Base-by-base conservation (phyloP, 2,888 invertebrate genomes). In the Phalangium opilio region DNA sequence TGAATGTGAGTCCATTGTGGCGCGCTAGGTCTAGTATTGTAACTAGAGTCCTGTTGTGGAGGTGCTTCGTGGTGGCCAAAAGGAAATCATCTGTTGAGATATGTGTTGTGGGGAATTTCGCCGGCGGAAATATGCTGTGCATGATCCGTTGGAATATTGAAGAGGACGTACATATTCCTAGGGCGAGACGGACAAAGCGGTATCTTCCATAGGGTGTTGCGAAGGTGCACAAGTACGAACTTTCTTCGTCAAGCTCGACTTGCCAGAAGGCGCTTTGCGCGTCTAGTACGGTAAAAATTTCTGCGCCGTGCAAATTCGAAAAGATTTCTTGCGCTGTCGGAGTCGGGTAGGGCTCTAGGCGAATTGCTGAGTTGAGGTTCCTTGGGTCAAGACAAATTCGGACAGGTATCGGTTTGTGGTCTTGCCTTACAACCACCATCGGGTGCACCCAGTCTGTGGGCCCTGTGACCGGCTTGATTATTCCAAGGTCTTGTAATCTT, bases 311-410 rank as follows among this genome's bases (percentile, higher is more conserved):
- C 14, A 49, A 19, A 8, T 42, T 43, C 8, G 43, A 19, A 17
- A 49, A 20, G 4, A 50, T 39, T 7, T 18, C 19, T 4, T 46
- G 43, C 15, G 41, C 27, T 15, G 47, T 33, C 19, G 47, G 50
- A 12, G 45, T 50, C 1, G 41, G 47, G 27, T 44, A 44, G n/a
- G 43, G 47, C 15, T 27, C 34, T 18, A 36, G 18, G 36, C 14
- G 18, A 15, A 47, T 43, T 11, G 42, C 44, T 11, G 43, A 32
- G 40, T 50, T 50, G 11, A 49, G 17, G 7, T 35, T 36, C 38
- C 47, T 41, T 8, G 47, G 47, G 27, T 50, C 47, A 2, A 50
- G 12, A 17, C 46, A 50, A n/a, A 47, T 47, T n/a, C 47, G 33
- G 2, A 50, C n/a, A 11, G 40, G 36, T 10, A 38, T 49, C 7